Evolutionary conservation across 2,888 invertebrate genomes (phyloP), one percentile per base, ranked within the genome.

Genomic region (Polyommatus iphigenia): DNA sequence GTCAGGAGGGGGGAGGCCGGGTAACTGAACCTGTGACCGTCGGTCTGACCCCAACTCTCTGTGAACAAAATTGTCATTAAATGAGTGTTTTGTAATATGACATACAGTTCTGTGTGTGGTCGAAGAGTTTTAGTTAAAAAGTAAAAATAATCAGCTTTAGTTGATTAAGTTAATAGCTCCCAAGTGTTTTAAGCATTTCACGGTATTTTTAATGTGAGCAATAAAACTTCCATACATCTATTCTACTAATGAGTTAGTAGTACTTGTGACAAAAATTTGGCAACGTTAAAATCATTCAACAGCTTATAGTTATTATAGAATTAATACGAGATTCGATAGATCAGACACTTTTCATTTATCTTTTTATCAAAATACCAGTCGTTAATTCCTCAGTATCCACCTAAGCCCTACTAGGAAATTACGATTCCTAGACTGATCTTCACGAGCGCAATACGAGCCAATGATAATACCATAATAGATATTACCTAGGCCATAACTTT

Each of bases 1-100:
- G 97, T 97, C 79, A 98, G 92, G 67, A 97, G 92, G 0, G 98
- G 97, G 0, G 97, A 96, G 1, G 96, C 95, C 0, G 98, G 98
- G 84, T 96, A 96, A 54, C 95, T 95, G 87, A 97, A 96, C 10
- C 97, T 96, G 29, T 97, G 95, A 77, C 97, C 96, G 87, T 97
- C 97, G 29, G 95, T 95, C 81, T 94, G 95, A 71, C 94, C 95
- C 91, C 91, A 93, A 79, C 91, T 94, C 84, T 93, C 95, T 95
- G 89, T 13, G 85, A 84, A 81, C 79, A 81, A 79, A 71, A 62
- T 59, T 67, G 15, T 10, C 5, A 29, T 15, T 29, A 29, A 29
- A 15, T 24, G 8, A 41, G 8, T 41, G 41, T 10, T 41, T 41
- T 41, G 41, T 1, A 46, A 41, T 10, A 41, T 46, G 46, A 13